These are phyloP conservation scores for Eufriesea mexicana DNA, from an alignment of 1,140 invertebrate species.

Conservation along the genomic window DNA sequence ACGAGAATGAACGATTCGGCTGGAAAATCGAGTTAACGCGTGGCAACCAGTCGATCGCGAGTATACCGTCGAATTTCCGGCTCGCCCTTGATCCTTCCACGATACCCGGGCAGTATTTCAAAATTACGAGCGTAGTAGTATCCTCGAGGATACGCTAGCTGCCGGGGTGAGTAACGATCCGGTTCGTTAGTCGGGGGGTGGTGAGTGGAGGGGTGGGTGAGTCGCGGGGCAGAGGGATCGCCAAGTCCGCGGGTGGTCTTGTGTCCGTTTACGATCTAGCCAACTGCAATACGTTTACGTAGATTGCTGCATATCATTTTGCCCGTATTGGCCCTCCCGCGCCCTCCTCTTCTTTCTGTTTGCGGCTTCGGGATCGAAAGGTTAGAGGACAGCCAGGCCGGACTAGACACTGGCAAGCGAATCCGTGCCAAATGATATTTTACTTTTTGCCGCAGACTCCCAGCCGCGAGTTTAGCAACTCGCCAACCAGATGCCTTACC, in stretches of 20 bases:
- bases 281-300: neutral
- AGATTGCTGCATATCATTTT: neutral
- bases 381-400: neutral
- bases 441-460: neutral
- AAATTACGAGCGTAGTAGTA: slow-evolving; percentile 11
- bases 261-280: slow-evolving; percentile 15
- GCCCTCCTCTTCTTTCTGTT: neutral
- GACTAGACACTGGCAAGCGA: neutral
- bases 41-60: neutral
- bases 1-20: no score
- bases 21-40: neutral
- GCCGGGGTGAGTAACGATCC: slow-evolving; percentile 1
- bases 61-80: neutral
- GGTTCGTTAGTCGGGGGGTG: neutral
- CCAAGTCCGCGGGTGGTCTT: neutral
- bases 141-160: neutral
- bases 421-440: neutral
- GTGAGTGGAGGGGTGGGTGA: neutral
- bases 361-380: neutral
- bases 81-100: neutral
- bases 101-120: neutral
- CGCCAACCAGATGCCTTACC: neutral
- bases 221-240: neutral
- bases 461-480: neutral
- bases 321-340: neutral